Evolutionary conservation across 2,797 vertebrate genomes (phyloP).

Genomic region (Chaetodon trifasciatus): DNA sequence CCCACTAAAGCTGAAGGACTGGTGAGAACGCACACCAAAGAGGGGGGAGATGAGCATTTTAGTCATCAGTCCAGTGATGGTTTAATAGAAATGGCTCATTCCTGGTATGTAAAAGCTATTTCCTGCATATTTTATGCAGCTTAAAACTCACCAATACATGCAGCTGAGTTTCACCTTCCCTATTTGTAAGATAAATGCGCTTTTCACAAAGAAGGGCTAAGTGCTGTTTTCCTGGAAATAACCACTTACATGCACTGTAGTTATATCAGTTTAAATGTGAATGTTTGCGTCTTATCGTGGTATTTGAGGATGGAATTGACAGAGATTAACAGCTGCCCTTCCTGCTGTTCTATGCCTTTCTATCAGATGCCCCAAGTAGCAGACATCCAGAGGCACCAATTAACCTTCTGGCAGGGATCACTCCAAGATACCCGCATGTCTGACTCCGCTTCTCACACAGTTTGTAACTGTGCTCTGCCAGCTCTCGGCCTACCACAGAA

Average conservation of each 20-base stretch:
- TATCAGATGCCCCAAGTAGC: slow-evolving; percentile 79
- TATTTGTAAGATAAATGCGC: slow-evolving; percentile 19
- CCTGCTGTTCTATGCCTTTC: slow-evolving; percentile 67
- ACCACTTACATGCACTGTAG: slow-evolving; percentile 1
- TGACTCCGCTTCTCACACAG: slow-evolving; percentile 65
- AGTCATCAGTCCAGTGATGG: slow-evolving; percentile 37
- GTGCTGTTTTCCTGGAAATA: slow-evolving; percentile 32
- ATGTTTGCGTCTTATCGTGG: slow-evolving; percentile 59
- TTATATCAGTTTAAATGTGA: slow-evolving; percentile 40
- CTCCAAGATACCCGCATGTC: slow-evolving; percentile 73
- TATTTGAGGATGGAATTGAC: slow-evolving; percentile 65
- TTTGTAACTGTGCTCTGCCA: slow-evolving; percentile 78
- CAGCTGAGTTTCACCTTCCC: neutral
- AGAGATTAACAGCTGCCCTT: slow-evolving; percentile 76
- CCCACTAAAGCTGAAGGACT: slow-evolving; percentile 60
- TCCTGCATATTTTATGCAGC: slow-evolving; percentile 55
- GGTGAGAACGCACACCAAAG: slow-evolving; percentile 54
- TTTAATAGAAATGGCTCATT: slow-evolving; percentile 39
- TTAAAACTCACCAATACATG: slow-evolving; percentile 40
- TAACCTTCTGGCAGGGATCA: slow-evolving; percentile 82
- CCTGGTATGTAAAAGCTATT: slow-evolving; percentile 21
- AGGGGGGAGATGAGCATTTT: slow-evolving; percentile 59
- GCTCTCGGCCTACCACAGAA: slow-evolving; percentile 46
- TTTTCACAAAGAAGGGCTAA: neutral
- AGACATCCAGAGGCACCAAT: slow-evolving; percentile 83